Conservation (phyloP, 1,140 invertebrate genomes). For the Dermatophagoides farinae region DNA sequence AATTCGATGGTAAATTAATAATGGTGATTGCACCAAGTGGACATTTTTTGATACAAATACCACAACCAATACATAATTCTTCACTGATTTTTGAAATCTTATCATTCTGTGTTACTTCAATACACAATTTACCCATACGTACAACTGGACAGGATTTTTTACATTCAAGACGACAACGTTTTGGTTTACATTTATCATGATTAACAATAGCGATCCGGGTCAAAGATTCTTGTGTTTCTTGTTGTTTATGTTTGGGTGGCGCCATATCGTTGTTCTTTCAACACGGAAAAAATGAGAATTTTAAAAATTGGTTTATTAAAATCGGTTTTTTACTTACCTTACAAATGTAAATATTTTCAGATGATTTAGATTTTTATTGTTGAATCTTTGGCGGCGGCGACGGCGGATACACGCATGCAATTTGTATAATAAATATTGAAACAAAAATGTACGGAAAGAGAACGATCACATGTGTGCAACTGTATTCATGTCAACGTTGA, state of each 20-base stretch:
- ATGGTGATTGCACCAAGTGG: slow-evolving; percentile 98
- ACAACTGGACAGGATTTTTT: slow-evolving; percentile 97
- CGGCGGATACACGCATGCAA: too few relatives aligned
- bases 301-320: too few relatives aligned
- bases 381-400: too few relatives aligned
- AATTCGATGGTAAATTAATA: slow-evolving; percentile 95
- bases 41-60: slow-evolving; percentile 98
- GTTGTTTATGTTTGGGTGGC: not conserved
- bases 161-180: slow-evolving; percentile 94
- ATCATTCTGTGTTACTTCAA: slow-evolving; percentile 88
- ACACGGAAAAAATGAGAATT: too few relatives aligned
- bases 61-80: slow-evolving; percentile 96
- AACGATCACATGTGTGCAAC: too few relatives aligned
- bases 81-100: slow-evolving; percentile 96
- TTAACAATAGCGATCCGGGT: slow-evolving; percentile 97
- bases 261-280: not conserved
- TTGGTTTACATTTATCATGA: slow-evolving; percentile 94
- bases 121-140: slow-evolving; percentile 95
- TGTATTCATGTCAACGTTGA: too few relatives aligned
- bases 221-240: slow-evolving; percentile 42
- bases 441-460: too few relatives aligned
- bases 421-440: too few relatives aligned
- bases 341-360: too few relatives aligned
- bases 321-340: too few relatives aligned
- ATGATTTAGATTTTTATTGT: too few relatives aligned